Percentiles rank a stretch among this genome's conserved stretches.
phyloP scores from a whole-genome alignment of 2,113 vertebrate species.

The Prinia subflava region DNA sequence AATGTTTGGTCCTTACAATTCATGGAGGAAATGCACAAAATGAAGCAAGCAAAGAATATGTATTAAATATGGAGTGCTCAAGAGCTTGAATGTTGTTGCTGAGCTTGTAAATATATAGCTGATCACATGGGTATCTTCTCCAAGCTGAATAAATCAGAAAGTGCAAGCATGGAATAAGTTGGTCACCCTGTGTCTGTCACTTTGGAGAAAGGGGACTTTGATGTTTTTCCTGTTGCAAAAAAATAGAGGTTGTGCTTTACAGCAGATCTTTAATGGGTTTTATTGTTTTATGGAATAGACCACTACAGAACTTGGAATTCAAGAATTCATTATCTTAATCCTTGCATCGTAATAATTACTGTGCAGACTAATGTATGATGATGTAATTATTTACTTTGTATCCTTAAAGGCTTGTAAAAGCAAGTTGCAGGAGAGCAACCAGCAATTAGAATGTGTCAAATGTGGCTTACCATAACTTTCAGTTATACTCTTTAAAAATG shows the following conservation, averaged over 20 bases:
- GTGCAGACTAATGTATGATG: background rate
- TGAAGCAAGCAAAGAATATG: rapidly evolving
- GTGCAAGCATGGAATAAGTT: background rate
- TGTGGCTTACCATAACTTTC: background rate
- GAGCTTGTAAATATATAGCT: background rate
- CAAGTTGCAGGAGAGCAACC: background rate
- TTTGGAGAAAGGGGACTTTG: background rate
- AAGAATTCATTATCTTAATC: background rate
- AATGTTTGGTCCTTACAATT: background rate
- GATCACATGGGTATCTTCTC: background rate
- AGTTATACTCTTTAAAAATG: background rate
- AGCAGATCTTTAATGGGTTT: background rate
- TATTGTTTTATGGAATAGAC: background rate
- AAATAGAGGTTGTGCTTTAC: background rate
- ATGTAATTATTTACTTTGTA: background rate
- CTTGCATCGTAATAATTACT: background rate
- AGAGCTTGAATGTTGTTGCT: background rate
- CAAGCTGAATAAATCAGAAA: background rate
- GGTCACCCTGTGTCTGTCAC: background rate
- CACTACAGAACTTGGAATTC: background rate
- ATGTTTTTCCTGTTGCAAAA: background rate
- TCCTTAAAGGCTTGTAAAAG: background rate
- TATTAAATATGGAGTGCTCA: background rate
- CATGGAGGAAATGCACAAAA: background rate
- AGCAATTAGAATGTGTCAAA: conserved; percentile 25